Base-by-base conservation (phyloP, 1,140 invertebrate species). In the Bicyclus anynana region DNA sequence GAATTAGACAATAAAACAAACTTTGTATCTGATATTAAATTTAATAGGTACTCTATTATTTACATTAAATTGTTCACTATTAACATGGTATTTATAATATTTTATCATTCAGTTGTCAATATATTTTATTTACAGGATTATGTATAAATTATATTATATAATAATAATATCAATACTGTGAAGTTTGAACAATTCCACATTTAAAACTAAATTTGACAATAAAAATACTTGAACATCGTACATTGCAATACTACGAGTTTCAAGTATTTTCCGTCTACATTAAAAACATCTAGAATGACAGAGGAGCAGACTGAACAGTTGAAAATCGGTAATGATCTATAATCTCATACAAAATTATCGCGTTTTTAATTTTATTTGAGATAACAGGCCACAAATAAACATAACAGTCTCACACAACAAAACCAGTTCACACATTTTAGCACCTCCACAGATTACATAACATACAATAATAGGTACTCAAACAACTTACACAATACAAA, bases 11-110 rank as follows among this genome's bases (percentile, higher is more conserved):
- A 76, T 76, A 62, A 81, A 84, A 80, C 69, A 59, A 70, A 65
- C 46, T 63, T 50, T 59, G 53, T 80, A 82, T 84, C 81, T 87
- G 84, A 87, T 87, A 87, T 87, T 87, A 87, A 87, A 85, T 87
- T 84, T 86, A 87, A 86, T 87, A 85, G 77, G 79, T 85, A 86
- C 68, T 85, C 84, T 87, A 87, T 86, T 87, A 87, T 87, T 84
- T 87, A 87, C 84, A 87, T 84, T 84, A 83, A 86, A 86, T 86
- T 87, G 81, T 84, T 84, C 82, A 78, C 83, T 87, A 86, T 84
- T 84, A 87, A 86, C 84, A 87, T 84, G 76, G 84, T 86, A 87
- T 87, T 87, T 86, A 84, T 84, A 83, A 73, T 80, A 77, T 78
- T 80, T 74, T 77, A 78, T 83, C 71, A 79, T 72, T 85, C 75